A percentile compares a stretch with the other conserved stretches of the same genome.
phyloP scores from a whole-genome alignment of 1,140 invertebrate genomes.

The Cepaea nemoralis region DNA sequence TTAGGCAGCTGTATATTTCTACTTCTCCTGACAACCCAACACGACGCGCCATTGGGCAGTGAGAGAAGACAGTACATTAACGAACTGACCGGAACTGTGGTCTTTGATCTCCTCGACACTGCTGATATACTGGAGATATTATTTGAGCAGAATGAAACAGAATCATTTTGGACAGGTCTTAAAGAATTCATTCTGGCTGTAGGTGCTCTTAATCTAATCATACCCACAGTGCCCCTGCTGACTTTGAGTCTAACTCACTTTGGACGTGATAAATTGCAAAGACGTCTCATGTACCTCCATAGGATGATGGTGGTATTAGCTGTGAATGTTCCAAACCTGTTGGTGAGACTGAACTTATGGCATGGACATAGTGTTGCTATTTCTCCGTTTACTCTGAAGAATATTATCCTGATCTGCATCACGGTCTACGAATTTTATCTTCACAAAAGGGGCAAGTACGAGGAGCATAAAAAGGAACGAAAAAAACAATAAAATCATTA shows the following conservation, averaged over 20 bases:
- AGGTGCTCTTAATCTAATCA: neutral
- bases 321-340: neutral
- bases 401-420: constrained; percentile 16
- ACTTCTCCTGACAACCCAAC: constrained; percentile 13
- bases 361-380: constrained; percentile 4
- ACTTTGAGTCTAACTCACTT: constrained; percentile 3
- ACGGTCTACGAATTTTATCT: constrained; percentile 5
- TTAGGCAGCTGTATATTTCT: constrained; percentile 16
- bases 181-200: neutral
- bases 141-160: neutral
- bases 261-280: constrained; percentile 5
- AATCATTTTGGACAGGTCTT: neutral
- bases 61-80: neutral
- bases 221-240: neutral
- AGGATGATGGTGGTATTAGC: neutral
- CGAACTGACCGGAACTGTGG: constrained; percentile 5
- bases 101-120: constrained; percentile 20
- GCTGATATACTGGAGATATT: constrained; percentile 6
- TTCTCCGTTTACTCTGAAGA: constrained; percentile 18
- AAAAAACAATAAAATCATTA: neutral
- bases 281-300: constrained; percentile 8
- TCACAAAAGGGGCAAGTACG: constrained; percentile 6
- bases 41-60: constrained; percentile 11
- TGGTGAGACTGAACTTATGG: constrained; percentile 4
- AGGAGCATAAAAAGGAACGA: neutral